Evolutionary conservation across 2,888 invertebrate species (phyloP), one percentile per base, ranked within the genome.

Genomic region (Epinotia brunnichana): DNA sequence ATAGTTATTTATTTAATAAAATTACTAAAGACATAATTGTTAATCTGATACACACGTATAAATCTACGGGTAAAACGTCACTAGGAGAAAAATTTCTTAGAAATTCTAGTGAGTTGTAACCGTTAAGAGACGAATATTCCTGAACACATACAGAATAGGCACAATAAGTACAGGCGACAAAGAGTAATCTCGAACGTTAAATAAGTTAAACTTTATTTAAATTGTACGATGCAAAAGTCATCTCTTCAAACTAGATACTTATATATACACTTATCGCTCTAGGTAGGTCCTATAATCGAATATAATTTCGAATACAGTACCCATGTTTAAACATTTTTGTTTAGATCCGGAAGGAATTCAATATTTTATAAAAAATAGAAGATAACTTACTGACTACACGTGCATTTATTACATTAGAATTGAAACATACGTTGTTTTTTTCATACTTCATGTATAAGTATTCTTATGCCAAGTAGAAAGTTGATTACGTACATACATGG

Each of bases 361-460:
- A 69, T 60, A 19, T 48, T 48, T 24, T 70, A 74, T 62, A 67
- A 74, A 48, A 70, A 74, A 74, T 73, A 61, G 59, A 54, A 68
- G 41, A 66, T 54, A 64, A 48, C 35, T 70, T 64, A 71, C 56
- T 68, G 24, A 66, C 68, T 72, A 62, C 15, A 62, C 35, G 72
- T 72, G 72, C 72, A 60, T 53, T 61, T 29, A 41, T 35, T 63
- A 70, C 13, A n/a, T 44, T 48, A 39, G 13, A 64, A 21, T 51
- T 35, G 7, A 51, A 48, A 51, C 15, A 44, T 44, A 35, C 7
- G 21, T 48, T 63, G n/a, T 35, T 48, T 44, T 17, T 54, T 41
- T 44, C 13, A 44, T 21, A 61, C 21, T 44, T 11, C n/a, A 41
- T 56, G 44, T 67, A 57, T 44, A 24, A 39, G n/a, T 44, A 41